Evolutionary conservation across 2,113 vertebrate species (phyloP).

Genomic region (Calonectris borealis): DNA sequence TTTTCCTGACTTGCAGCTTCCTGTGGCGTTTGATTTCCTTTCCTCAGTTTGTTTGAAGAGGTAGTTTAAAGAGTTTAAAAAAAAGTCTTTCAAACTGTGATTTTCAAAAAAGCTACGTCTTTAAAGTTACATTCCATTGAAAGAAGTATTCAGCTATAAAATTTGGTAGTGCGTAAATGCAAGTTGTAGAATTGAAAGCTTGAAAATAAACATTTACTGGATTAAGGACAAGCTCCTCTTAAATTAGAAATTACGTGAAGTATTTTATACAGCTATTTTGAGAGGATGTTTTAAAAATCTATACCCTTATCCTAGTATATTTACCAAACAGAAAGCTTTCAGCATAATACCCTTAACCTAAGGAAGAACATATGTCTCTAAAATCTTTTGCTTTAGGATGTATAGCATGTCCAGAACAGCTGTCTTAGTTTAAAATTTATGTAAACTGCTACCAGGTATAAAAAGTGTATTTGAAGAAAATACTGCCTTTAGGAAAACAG

Average conservation of each 20-base stretch:
- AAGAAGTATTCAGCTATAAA: background rate
- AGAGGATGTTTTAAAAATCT: background rate
- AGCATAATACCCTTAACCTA: background rate
- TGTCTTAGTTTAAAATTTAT: background rate
- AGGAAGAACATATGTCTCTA: background rate
- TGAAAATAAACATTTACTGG: background rate
- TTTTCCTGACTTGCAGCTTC: slow-evolving; percentile 38
- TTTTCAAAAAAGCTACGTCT: background rate
- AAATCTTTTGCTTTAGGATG: background rate
- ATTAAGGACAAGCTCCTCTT: background rate
- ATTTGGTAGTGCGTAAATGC: background rate
- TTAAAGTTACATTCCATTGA: background rate
- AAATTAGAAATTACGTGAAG: background rate
- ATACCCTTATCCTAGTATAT: background rate
- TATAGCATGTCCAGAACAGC: background rate
- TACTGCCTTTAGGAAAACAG: background rate
- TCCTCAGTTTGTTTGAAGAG: slow-evolving; percentile 2
- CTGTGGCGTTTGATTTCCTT: slow-evolving; percentile 15
- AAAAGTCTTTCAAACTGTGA: background rate
- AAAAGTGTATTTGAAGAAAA: background rate
- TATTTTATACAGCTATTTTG: background rate
- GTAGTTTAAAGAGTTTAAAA: background rate
- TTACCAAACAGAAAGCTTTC: background rate
- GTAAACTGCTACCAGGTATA: background rate
- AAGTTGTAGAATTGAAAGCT: background rate